phyloP scores from a whole-genome alignment of 2,888 invertebrate species.

The Luperina nickerlii region DNA sequence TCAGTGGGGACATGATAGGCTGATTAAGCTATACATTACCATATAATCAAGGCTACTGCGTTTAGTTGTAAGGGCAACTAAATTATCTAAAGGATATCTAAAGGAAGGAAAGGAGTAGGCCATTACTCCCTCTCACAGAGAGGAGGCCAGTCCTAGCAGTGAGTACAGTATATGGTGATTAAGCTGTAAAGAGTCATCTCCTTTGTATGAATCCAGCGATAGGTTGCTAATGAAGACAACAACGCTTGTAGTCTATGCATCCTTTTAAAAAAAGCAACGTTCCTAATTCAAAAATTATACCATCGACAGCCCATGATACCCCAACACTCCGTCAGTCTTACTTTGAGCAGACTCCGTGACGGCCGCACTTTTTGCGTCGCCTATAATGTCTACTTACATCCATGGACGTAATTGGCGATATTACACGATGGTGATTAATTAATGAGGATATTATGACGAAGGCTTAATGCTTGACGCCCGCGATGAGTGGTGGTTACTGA shows the following conservation, averaged over 20 bases:
- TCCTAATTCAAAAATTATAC: constrained; percentile 52
- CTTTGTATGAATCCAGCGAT: neutral
- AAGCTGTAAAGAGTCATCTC: neutral
- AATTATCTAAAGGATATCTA: too few relatives aligned
- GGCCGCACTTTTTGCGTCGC: constrained; percentile 52
- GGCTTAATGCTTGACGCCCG: constrained; percentile 56
- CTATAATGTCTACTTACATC: constrained; percentile 60
- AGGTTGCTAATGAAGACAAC: neutral
- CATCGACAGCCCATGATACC: constrained; percentile 23
- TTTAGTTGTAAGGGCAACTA: too few relatives aligned
- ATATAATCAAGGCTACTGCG: too few relatives aligned
- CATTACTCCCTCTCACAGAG: neutral
- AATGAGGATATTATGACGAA: constrained; percentile 43
- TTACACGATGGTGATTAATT: constrained; percentile 61
- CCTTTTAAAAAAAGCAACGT: constrained; percentile 8
- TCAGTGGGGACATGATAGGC: too few relatives aligned
- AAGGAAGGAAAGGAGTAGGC: too few relatives aligned
- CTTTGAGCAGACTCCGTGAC: constrained; percentile 56
- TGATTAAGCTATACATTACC: too few relatives aligned
- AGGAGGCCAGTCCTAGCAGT: neutral
- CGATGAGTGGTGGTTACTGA: constrained; percentile 38
- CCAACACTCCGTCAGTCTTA: constrained; percentile 30
- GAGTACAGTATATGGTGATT: neutral
- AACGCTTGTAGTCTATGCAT: neutral
- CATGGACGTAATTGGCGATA: constrained; percentile 60